phyloP scores from a whole-genome alignment of 2,113 vertebrate genomes.

The Lampris megalopsis region DNA sequence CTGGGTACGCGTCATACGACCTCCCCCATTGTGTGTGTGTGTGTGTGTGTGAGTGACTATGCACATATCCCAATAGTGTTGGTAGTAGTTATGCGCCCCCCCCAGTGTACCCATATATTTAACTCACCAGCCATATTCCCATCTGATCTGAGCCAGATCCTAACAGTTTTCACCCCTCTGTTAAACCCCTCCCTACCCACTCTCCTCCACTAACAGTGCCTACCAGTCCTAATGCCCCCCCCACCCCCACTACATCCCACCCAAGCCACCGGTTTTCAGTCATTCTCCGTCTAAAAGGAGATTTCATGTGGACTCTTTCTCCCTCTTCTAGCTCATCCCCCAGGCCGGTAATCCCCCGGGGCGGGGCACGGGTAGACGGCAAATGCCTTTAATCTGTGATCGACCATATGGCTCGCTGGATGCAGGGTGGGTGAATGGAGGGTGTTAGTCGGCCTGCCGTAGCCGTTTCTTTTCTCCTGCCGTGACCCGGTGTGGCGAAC shows the following conservation, averaged over 20 bases:
- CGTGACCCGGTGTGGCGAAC: too few relatives aligned
- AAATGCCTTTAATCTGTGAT: conserved; percentile 72
- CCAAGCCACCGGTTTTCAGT: neutral
- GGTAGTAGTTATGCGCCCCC: too few relatives aligned
- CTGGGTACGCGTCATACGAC: too few relatives aligned
- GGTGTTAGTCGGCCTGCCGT: conserved; percentile 24
- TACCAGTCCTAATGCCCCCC: neutral
- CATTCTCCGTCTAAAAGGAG: neutral
- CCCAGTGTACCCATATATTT: too few relatives aligned
- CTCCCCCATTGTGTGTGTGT: too few relatives aligned
- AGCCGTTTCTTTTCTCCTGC: conserved; percentile 19
- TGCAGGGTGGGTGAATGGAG: conserved; percentile 13
- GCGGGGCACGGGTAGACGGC: conserved; percentile 50
- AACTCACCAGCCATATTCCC: too few relatives aligned
- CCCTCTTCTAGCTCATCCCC: neutral
- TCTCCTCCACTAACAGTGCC: neutral
- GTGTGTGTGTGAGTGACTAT: too few relatives aligned
- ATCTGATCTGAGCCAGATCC: too few relatives aligned
- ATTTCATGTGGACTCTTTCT: neutral
- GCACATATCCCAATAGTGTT: too few relatives aligned
- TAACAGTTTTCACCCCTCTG: too few relatives aligned
- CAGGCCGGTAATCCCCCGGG: conserved; percentile 62
- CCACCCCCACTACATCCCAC: neutral
- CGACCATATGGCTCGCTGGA: conserved; percentile 69
- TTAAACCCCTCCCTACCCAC: neutral